Evolutionary conservation across 2,888 invertebrate genomes (phyloP).

Genomic region (Artemia sinica): DNA sequence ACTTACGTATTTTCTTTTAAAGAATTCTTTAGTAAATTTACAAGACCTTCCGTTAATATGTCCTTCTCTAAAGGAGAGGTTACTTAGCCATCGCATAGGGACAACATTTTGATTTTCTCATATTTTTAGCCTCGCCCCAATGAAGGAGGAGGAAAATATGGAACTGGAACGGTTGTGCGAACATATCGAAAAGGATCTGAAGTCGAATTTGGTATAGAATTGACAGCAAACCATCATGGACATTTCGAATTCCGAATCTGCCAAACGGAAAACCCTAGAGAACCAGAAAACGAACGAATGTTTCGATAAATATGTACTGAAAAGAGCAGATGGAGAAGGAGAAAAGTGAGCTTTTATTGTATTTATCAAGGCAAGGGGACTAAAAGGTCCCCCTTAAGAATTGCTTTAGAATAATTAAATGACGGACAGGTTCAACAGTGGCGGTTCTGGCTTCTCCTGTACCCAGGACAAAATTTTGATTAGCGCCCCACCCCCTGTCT

Average conservation of each 20-base stretch:
- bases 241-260: constrained; percentile 71
- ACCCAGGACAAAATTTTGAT: no score
- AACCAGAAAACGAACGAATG: constrained; percentile 37
- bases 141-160: constrained; percentile 66
- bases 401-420: no score
- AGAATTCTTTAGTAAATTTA: no score
- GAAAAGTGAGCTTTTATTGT: constrained; percentile 25
- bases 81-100: no score
- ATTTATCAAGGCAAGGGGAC: no score
- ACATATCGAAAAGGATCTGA: constrained; percentile 49
- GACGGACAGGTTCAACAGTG: no score
- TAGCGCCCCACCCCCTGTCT: no score
- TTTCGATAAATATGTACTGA: constrained; percentile 50
- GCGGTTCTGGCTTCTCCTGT: no score
- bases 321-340: constrained; percentile 34
- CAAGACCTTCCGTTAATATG: no score
- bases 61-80: no score
- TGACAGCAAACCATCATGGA: constrained; percentile 72
- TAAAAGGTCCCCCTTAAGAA: no score
- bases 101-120: constrained; percentile 16
- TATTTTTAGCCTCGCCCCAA: constrained; percentile 47
- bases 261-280: constrained; percentile 42
- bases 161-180: constrained; percentile 61
- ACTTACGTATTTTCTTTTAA: no score
- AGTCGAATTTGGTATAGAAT: constrained; percentile 55